These are phyloP conservation scores for Altica lythri DNA, from an alignment of 2,888 invertebrate genomes.

Conservation along the genomic window DNA sequence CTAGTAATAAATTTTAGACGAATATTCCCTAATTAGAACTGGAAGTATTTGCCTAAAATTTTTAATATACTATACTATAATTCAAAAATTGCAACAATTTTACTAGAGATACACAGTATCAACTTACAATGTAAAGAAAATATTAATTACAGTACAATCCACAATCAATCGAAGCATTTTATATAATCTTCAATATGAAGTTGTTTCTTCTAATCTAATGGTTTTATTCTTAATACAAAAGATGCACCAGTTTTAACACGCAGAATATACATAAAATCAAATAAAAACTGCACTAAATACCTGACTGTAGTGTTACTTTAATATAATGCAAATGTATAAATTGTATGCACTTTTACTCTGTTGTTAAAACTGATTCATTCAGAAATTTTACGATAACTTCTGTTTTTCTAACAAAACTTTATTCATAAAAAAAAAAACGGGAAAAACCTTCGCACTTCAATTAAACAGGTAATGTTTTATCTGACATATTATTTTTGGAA, in stretches of 20 bases:
- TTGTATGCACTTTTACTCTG: too few relatives aligned
- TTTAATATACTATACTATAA: constrained; percentile 47
- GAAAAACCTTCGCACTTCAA: too few relatives aligned
- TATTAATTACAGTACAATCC: constrained; percentile 37
- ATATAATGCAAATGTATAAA: too few relatives aligned
- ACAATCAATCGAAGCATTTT: constrained; percentile 39
- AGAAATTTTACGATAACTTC: too few relatives aligned
- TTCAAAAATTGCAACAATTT: constrained; percentile 58
- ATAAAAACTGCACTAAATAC: too few relatives aligned
- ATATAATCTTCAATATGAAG: constrained; percentile 53
- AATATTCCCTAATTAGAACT: constrained; percentile 20
- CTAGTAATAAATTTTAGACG: constrained; percentile 38
- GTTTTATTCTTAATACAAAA: constrained; percentile 11
- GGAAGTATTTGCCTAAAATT: constrained; percentile 29
- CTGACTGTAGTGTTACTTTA: too few relatives aligned
- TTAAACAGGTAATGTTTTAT: too few relatives aligned
- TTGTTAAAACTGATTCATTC: too few relatives aligned
- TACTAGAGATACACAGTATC: constrained; percentile 61
- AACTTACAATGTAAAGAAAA: constrained; percentile 48
- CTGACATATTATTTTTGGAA: too few relatives aligned
- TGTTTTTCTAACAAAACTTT: too few relatives aligned
- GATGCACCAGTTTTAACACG: constrained; percentile 2
- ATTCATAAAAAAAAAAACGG: too few relatives aligned
- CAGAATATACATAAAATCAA: neutral
- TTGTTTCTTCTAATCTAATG: constrained; percentile 35